Evolutionary conservation across 2,797 vertebrate species (phyloP).

Genomic region (Arrhamphus sclerolepis): DNA sequence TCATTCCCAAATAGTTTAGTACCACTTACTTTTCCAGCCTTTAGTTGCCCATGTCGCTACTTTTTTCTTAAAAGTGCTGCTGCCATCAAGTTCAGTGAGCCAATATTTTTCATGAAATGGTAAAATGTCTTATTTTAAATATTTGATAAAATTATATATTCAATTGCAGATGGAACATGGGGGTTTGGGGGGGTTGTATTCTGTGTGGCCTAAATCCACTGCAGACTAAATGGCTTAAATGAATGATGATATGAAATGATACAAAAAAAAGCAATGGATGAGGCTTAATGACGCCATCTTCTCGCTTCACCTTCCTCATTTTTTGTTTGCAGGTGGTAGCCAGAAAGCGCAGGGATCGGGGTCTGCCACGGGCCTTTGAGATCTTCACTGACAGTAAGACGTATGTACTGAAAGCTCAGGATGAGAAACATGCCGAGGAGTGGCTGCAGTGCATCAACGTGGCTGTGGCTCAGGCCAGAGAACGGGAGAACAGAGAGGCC

Average conservation of each 20-base stretch:
- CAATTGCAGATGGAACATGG: no score
- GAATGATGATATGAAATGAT: no score
- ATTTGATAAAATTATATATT: no score
- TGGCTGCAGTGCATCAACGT: conserved; percentile 97
- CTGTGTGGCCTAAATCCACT: neutral
- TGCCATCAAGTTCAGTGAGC: no score
- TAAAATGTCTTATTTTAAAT: no score
- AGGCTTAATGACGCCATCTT: neutral
- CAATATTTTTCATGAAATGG: no score
- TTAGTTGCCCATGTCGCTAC: no score
- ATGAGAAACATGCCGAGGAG: conserved; percentile 88
- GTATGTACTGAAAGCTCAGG: conserved; percentile 93
- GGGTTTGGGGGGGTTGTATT: no score
- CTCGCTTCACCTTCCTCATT: neutral
- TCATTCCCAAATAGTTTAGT: no score
- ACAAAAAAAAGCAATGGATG: no score
- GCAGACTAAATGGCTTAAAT: neutral
- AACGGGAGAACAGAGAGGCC: conserved; percentile 88
- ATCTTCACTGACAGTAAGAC: conserved; percentile 93
- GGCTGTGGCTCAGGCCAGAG: conserved; percentile 90
- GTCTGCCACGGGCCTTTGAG: conserved; percentile 93
- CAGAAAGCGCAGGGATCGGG: conserved; percentile 88
- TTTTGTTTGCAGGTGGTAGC: conserved; percentile 72
- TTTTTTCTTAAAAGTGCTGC: no score
- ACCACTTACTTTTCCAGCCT: no score